Base-by-base conservation (phyloP, 2,113 vertebrate genomes). In the Zosterops pallidus region DNA sequence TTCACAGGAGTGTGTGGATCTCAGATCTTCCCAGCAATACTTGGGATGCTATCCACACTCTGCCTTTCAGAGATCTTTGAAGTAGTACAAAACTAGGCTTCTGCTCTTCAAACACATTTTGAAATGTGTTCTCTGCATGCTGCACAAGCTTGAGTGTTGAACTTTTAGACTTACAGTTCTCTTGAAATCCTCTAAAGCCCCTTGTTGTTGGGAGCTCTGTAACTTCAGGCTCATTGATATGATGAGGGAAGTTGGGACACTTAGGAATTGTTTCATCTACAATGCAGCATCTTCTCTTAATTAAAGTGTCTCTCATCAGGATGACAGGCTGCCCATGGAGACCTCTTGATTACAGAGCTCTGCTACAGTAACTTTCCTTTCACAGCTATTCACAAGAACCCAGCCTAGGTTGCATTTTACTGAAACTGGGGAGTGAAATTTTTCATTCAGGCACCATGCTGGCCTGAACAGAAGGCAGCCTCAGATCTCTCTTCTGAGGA, bases 201-300 rank as follows among this genome's bases (percentile, higher is more conserved):
- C 28, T 94, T 84, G 16, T 74, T 68, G 29, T 56, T 84, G 41
- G 55, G 74, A 95, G 63, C 29, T 72, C 31, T 83, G 14, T 78
- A 83, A 62, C 57, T 77, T 26, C 42, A 76, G n/a, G 20, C 26
- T 80, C 67, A 42, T 35, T 83, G 67, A 74, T 80, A 31, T 9
- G 41, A 89, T 53, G 28, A 91, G 28, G 29, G 23, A 91, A 87
- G 59, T 15, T 20, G 42, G 39, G 55, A 79, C 25, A 52, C 62
- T 67, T 63, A 50, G 31, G 65, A 94, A 82, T 68, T 94, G 28
- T 57, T 96, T 79, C 59, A 85, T 74, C 41, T 89, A 87, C 70
- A 72, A 16, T 50, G 82, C 9, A 11, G 37, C 71, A 86, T 83
- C 75, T 82, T 87, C 29, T 35, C 62, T 77, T 92, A 76, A 92